Percentiles rank a stretch among this genome's conserved stretches.
phyloP scores from a whole-genome alignment of 2,113 vertebrate species.

The Rhabdornis inornatus region DNA sequence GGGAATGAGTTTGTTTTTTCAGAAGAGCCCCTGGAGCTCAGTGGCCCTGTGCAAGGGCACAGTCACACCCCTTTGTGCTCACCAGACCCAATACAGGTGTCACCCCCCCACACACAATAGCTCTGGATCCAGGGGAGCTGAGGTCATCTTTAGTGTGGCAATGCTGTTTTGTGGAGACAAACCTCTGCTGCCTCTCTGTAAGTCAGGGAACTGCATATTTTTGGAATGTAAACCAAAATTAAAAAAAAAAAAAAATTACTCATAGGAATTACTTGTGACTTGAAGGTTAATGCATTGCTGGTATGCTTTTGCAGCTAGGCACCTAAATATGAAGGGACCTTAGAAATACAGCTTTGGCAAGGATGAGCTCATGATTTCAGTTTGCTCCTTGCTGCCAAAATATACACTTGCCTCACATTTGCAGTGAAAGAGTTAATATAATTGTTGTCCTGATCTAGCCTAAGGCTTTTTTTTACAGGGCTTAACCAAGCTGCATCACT shows the following conservation, averaged over 20 bases:
- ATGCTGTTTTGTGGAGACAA: neutral
- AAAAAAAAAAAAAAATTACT: neutral
- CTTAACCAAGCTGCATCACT: neutral
- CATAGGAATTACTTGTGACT: neutral
- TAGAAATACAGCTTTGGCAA: neutral
- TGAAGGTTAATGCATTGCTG: neutral
- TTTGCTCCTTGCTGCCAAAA: neutral
- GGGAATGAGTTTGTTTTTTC: neutral
- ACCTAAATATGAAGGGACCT: neutral
- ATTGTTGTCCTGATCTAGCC: neutral
- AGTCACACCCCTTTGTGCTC: neutral
- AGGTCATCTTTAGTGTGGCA: neutral
- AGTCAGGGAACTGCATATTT: neutral
- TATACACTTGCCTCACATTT: neutral
- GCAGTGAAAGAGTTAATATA: neutral
- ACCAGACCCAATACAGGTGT: fast-evolving
- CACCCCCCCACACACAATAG: neutral
- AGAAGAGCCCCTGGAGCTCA: neutral
- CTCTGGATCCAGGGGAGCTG: neutral
- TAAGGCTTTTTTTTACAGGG: neutral
- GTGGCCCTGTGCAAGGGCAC: neutral
- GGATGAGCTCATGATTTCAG: neutral
- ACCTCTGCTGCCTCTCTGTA: neutral
- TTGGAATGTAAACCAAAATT: neutral
- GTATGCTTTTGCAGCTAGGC: neutral